Base-by-base conservation (phyloP, 2,888 invertebrate species). In the Hemaris fuciformis region DNA sequence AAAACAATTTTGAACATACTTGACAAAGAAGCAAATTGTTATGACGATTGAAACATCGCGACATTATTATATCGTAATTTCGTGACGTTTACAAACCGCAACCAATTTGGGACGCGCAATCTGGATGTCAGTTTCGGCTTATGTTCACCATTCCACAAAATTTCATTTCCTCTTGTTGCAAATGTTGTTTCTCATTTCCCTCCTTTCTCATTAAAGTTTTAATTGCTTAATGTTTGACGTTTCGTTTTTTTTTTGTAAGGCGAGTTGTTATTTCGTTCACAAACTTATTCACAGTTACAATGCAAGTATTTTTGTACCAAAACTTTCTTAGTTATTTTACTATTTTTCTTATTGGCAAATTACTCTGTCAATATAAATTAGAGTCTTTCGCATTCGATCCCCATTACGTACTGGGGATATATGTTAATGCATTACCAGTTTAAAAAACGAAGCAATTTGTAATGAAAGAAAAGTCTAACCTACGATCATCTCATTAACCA, bases 191-290 rank as follows among this genome's bases (percentile, higher is more conserved):
- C 60, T 46, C 59, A 27, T 53, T 56, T 59, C 56, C 46, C 20
- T 53, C 56, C 57, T 57, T 41, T 46, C 57, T 60, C 58, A 46
- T 63, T 60, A 63, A 60, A 63, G 60, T 63, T 63, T 62, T 67
- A 64, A 67, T 65, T 64, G 64, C 58, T 57, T 63, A 56, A 59
- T 61, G 61, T 62, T 63, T 65, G 64, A 59, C 63, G 59, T 67
- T 64, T 64, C 62, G 59, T 67, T 64, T 64, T 60, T 65, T 65
- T 64, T 65, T 66, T 63, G 23, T 27, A 20, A 41, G 45, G 41
- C 23, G 13, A 23, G 34, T 56, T 18, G 23, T 27, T 58, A 58
- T 62, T 57, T 48, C 38, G 57, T 23, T 27, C 59, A 2, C 3
- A 5, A 31, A 27, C 15, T 53, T 31, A 4, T 48, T 18, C 18